Evolutionary conservation across 2,797 vertebrate species (phyloP), one percentile per base, ranked within the genome.

Genomic region (Micrastur ruficollis): DNA sequence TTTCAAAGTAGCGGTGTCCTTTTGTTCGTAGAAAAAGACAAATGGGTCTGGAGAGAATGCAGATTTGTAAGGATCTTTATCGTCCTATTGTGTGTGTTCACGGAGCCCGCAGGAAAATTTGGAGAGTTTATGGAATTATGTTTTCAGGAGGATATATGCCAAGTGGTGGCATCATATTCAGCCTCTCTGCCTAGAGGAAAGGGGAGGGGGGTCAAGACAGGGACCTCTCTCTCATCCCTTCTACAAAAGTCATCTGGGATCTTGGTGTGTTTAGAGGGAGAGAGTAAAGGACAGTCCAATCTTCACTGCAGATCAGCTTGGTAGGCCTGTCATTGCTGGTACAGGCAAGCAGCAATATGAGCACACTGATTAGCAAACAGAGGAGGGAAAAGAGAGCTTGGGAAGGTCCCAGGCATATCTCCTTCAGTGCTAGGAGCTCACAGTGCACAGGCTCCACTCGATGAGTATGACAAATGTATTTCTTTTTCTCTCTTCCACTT

Each of bases 1-100:
- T 81, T 83, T 81, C 83, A 68, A 80, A 46, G 49, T 81, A 73
- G 72, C 7, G 3, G 46, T 13, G 25, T 68, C 79, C 83, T 68
- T 96, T 95, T 86, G 63, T 92, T 62, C 88, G 67, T 38, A 36
- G 62, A 46, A 80, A 90, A 82, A 83, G 89, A 42, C 62, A 61
- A 65, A 80, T 63, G 62, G 62, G 34, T 81, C 53, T 40, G 82
- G 59, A 91, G 55, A 70, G 63, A 74, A 88, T 21, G 61, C 72
- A 50, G 68, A 31, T 63, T 52, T 79, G 50, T 58, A 73, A 83
- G 53, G 55, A 59, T 53, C 83, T 92, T 62, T 75, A 61, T 55
- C n/a, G 1, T 62, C 61, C 49, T n/a, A 81, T 90, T 90, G 75
- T 95, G 86, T 34, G 75, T 62, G 86, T 6, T 84, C 86, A 59